These are phyloP conservation scores for Bubalus kerabau DNA, from an alignment of 2,113 vertebrate species.

Conservation along the genomic window DNA sequence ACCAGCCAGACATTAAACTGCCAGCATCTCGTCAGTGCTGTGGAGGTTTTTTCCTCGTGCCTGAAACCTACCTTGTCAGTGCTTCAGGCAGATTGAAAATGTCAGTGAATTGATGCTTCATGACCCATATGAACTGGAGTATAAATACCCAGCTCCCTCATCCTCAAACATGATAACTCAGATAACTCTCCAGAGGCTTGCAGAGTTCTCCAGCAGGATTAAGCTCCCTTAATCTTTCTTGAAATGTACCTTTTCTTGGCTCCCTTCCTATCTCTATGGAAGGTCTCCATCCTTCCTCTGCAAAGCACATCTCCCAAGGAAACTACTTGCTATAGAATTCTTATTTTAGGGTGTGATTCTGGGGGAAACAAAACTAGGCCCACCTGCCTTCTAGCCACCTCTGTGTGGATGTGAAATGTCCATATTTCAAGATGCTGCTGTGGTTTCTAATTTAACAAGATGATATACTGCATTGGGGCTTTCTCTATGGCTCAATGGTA, in stretches of 20 bases:
- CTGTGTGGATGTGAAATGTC: background rate
- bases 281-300: background rate
- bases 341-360: background rate
- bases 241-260: background rate
- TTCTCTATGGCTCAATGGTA: background rate
- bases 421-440: background rate
- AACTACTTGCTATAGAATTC: background rate
- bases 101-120: background rate
- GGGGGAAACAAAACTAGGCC: background rate
- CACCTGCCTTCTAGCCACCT: background rate
- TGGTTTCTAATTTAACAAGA: background rate
- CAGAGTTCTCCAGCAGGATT: background rate
- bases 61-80: background rate
- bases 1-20: background rate
- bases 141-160: background rate
- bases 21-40: background rate
- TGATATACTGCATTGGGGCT: background rate
- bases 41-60: background rate
- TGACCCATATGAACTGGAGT: background rate
- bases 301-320: background rate
- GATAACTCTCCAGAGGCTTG: background rate
- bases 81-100: background rate
- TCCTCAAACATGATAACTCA: background rate
- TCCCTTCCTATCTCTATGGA: background rate
- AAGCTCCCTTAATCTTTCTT: background rate